These are phyloP conservation scores for Papilio xuthus DNA, from an alignment of 1,140 invertebrate species.

Conservation along the genomic window DNA sequence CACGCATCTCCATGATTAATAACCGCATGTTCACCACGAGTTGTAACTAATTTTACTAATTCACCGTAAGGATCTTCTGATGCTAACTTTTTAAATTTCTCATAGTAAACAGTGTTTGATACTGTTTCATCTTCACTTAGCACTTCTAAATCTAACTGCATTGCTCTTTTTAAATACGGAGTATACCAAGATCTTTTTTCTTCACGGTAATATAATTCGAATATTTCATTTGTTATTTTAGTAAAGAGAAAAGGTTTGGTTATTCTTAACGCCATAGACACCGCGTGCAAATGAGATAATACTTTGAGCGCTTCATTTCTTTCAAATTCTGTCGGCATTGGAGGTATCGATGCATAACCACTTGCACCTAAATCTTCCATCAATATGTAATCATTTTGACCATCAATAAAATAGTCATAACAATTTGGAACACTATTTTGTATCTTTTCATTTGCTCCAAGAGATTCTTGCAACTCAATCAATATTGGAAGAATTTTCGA, in stretches of 20 bases:
- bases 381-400: slow-evolving; percentile 52
- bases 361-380: slow-evolving; percentile 53
- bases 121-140: slow-evolving; percentile 49
- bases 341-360: slow-evolving; percentile 43
- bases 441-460: slow-evolving; percentile 50
- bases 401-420: slow-evolving; percentile 48
- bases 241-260: slow-evolving; percentile 49
- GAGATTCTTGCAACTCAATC: slow-evolving; percentile 45
- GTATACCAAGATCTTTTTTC: slow-evolving; percentile 50
- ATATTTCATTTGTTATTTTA: slow-evolving; percentile 44
- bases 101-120: slow-evolving; percentile 50
- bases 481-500: slow-evolving; percentile 49
- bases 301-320: slow-evolving; percentile 48
- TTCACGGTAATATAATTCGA: slow-evolving; percentile 55
- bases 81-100: slow-evolving; percentile 48
- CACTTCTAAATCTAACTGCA: slow-evolving; percentile 46
- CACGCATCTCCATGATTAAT: slow-evolving; percentile 57
- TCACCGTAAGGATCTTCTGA: slow-evolving; percentile 49
- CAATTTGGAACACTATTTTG: slow-evolving; percentile 50
- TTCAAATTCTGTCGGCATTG: slow-evolving; percentile 43
- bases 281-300: slow-evolving; percentile 56
- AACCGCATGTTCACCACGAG: slow-evolving; percentile 44
- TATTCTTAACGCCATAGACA: slow-evolving; percentile 51
- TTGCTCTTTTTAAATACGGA: slow-evolving; percentile 49
- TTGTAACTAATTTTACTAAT: slow-evolving; percentile 42